Base-by-base conservation (phyloP, 2,113 vertebrate genomes). In the Scomber colias region DNA sequence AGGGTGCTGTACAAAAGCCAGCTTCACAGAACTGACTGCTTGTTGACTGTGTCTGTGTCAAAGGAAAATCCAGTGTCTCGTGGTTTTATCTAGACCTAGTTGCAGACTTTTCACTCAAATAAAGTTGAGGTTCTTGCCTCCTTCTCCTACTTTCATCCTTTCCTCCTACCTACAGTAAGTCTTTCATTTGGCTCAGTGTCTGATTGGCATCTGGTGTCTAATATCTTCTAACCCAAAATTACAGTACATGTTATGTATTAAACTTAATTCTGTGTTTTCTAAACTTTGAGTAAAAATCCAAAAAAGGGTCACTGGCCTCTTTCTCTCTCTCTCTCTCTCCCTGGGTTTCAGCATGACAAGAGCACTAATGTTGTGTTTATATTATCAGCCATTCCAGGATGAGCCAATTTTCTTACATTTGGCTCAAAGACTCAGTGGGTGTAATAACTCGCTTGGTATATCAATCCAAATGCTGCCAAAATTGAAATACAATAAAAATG, bases 321-420 rank as follows among this genome's bases (percentile, higher is more conserved):
- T 16, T 59, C 30, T 79, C 15, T 65, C 31, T 49, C 15, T 65
- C 31, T 49, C 46, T 35, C 40, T 24, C 24, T 44, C 11, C 44
- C 40, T 16, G 1, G n/a, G 50, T 71, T 82, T 70, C 30, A 59
- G 56, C 56, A 71, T 79, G 69, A 82, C 67, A 81, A 60, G 48
- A 85, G 65, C 64, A 61, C 57, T 71, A 59, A 54, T 35, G 72
- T 55, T 55, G 5, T 81, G 78, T 88, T 89, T 81, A 78, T 65
- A 71, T 79, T 69, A 69, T 72, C 56, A 63, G 27, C 11, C 45
- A 24, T 78, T 69, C 61, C 64, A 64, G 40, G 53, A 86, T 31
- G 74, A 76, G 55, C 55, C 78, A 74, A 49, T 79, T 71, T 77
- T 62, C 19, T 57, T 45, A 35, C 56, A 48, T 60, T 54, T 83